phyloP scores from a whole-genome alignment of 2,113 vertebrate genomes.

The zebrafish (Danio rerio) region GRCz12tu NC_133180.1:42600501-42601000 shows the following conservation, averaged over 20 bases:
- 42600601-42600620: not conserved
- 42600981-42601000: slow-evolving; percentile 81
- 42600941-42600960: slow-evolving; percentile 86
- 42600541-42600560: slow-evolving; percentile 75
- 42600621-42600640: not conserved
- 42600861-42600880: slow-evolving; percentile 58
- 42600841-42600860: slow-evolving; percentile 80
- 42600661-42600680: slow-evolving; percentile 71
- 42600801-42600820: slow-evolving; percentile 75
- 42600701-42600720: slow-evolving; percentile 67
- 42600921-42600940: slow-evolving; percentile 22
- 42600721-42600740: slow-evolving; percentile 78
- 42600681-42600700: slow-evolving; percentile 86
- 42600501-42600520: slow-evolving; percentile 70
- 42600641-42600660: slow-evolving; percentile 67
- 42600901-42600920: no score
- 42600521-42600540: slow-evolving; percentile 71
- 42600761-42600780: not conserved
- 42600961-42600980: slow-evolving; percentile 82
- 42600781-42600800: slow-evolving; percentile 48
- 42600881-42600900: not conserved
- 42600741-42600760: slow-evolving; percentile 84
- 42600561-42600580: not conserved
- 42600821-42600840: slow-evolving; percentile 82
- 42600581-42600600: not conserved